Evolutionary conservation across 2,113 vertebrate species (phyloP).

Genomic region (Varanus salvator): DNA sequence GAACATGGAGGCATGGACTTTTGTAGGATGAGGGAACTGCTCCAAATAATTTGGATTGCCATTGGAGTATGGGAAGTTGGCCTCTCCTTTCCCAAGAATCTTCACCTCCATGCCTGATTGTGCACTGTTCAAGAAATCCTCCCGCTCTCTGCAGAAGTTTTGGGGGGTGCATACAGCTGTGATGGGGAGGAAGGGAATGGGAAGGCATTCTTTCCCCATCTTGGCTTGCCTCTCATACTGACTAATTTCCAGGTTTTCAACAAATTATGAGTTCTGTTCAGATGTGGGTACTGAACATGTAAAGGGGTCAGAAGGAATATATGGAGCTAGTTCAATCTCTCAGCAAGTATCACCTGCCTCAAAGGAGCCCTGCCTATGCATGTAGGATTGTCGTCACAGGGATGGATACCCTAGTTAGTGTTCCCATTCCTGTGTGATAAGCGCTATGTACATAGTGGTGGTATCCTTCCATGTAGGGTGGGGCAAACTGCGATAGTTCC

Average conservation of each 20-base stretch:
- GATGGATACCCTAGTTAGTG: neutral
- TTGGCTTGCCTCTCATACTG: neutral
- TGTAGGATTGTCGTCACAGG: too few relatives aligned
- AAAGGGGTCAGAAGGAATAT: too few relatives aligned
- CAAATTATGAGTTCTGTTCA: too few relatives aligned
- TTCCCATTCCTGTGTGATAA: neutral
- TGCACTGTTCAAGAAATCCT: neutral
- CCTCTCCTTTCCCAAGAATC: neutral
- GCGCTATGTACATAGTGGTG: neutral
- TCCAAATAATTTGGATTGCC: neutral
- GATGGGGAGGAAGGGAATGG: neutral
- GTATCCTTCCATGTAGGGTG: neutral
- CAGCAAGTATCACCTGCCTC: too few relatives aligned
- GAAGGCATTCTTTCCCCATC: too few relatives aligned
- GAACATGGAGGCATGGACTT: neutral
- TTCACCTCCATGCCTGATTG: neutral
- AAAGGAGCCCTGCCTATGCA: too few relatives aligned
- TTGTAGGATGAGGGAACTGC: neutral
- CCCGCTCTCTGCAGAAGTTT: neutral
- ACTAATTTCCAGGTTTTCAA: neutral
- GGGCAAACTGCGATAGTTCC: neutral
- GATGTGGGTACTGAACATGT: too few relatives aligned
- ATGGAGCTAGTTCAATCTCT: too few relatives aligned
- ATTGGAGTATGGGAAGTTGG: neutral
- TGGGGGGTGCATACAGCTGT: neutral